Conservation (phyloP, 2,113 vertebrate species). For the Cebidichthys violaceus region DNA sequence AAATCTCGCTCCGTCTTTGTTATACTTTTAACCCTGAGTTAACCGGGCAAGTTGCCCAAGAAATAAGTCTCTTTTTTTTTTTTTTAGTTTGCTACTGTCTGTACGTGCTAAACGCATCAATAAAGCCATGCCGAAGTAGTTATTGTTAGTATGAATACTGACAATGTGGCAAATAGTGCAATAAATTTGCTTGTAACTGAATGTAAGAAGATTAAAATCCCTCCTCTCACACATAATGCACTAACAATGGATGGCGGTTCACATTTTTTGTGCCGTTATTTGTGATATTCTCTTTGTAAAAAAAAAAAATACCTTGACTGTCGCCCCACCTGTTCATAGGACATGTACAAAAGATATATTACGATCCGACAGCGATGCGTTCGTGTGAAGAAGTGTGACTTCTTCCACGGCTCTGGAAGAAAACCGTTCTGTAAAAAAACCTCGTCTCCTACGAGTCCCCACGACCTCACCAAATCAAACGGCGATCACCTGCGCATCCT, state of each 20-base stretch:
- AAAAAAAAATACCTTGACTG: not conserved
- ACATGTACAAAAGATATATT: not conserved
- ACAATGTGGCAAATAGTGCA: too few species aligned
- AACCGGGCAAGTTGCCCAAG: not conserved
- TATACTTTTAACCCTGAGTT: slow-evolving; percentile 24
- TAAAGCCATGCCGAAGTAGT: not conserved
- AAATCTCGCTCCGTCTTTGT: slow-evolving; percentile 32
- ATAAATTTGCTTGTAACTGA: too few species aligned
- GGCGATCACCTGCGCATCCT: slow-evolving; percentile 40
- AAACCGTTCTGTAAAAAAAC: too few species aligned
- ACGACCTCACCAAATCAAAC: slow-evolving; percentile 14
- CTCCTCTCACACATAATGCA: too few species aligned
- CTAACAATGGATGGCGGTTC: too few species aligned
- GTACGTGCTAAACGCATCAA: not conserved
- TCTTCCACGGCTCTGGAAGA: too few species aligned
- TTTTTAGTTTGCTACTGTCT: not conserved
- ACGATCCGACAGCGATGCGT: not conserved
- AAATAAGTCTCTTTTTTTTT: not conserved
- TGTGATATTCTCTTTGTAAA: not conserved
- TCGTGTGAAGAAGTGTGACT: too few species aligned
- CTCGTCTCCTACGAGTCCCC: not conserved
- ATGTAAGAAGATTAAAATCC: too few species aligned
- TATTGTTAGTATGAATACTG: not conserved
- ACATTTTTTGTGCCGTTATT: not conserved
- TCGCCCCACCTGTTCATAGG: not conserved